A percentile compares a stretch with the other conserved stretches of the same genome.
Conservation (phyloP, 2,888 invertebrate genomes). For the Vanessa cardui region DNA sequence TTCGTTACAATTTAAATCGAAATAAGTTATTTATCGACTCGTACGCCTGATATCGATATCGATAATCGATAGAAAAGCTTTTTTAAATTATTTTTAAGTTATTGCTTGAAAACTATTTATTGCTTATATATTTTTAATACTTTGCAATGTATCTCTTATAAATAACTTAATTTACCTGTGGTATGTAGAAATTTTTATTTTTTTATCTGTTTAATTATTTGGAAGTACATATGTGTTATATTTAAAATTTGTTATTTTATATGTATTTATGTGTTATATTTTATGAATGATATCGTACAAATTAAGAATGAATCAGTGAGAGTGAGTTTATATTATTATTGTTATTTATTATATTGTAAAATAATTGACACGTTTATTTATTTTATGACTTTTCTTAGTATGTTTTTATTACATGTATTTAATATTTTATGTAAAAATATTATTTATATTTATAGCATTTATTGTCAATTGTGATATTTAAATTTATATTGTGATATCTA, state of each 20-base stretch:
- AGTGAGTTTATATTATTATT: conserved; percentile 13
- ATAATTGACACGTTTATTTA: conserved; percentile 12
- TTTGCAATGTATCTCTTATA: no score
- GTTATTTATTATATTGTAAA: conserved; percentile 29
- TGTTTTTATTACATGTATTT: conserved; percentile 2
- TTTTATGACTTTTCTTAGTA: conserved; percentile 4
- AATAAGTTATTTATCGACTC: neutral
- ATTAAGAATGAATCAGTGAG: conserved; percentile 8
- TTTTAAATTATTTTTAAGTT: no score
- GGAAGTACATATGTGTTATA: no score
- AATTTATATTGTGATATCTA: no score
- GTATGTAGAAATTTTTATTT: no score
- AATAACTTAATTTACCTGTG: no score
- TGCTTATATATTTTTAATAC: no score
- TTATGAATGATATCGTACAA: neutral
- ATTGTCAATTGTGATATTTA: no score
- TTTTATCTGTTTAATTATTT: no score
- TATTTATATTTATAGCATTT: neutral
- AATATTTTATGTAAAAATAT: neutral
- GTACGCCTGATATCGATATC: neutral
- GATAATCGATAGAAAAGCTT: no score
- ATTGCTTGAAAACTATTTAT: no score
- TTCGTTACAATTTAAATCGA: neutral
- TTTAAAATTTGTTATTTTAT: no score
- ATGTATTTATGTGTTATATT: neutral